phyloP scores from a whole-genome alignment of 1,140 invertebrate genomes.

The Diabrotica undecimpunctata region DNA sequence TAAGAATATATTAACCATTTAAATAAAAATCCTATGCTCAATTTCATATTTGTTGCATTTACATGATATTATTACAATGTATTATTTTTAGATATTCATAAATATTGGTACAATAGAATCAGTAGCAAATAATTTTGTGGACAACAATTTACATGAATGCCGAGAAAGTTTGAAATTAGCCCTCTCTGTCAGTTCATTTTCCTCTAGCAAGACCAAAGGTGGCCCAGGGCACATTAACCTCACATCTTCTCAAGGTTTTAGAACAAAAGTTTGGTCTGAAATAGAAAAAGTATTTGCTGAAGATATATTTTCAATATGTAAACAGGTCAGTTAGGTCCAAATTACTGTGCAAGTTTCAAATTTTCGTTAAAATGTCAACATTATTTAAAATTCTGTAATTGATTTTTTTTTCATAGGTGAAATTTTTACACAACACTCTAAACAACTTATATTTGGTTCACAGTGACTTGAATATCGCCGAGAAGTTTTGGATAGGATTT shows the following conservation, averaged over 20 bases:
- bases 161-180: constrained; percentile 56
- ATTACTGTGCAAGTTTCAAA: too few relatives aligned
- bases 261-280: constrained; percentile 72
- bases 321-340: constrained; percentile 52
- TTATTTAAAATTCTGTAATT: constrained; percentile 7
- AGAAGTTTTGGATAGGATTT: constrained; percentile 53
- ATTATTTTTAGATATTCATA: constrained; percentile 69
- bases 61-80: background rate
- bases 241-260: constrained; percentile 67
- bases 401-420: constrained; percentile 32
- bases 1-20: too few relatives aligned
- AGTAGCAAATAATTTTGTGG: constrained; percentile 56
- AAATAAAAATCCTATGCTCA: too few relatives aligned
- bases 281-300: constrained; percentile 74
- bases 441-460: constrained; percentile 53
- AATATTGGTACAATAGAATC: constrained; percentile 61
- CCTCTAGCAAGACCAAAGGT: constrained; percentile 41
- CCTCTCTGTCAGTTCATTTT: constrained; percentile 52
- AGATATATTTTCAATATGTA: constrained; percentile 64
- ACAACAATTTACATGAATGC: constrained; percentile 54
- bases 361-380: too few relatives aligned
- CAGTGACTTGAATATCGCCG: constrained; percentile 52
- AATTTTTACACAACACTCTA: constrained; percentile 54
- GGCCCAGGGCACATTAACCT: constrained; percentile 69
- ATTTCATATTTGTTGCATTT: too few relatives aligned